phyloP scores from a whole-genome alignment of 2,888 invertebrate genomes.

The Ectemnius continuus region DNA sequence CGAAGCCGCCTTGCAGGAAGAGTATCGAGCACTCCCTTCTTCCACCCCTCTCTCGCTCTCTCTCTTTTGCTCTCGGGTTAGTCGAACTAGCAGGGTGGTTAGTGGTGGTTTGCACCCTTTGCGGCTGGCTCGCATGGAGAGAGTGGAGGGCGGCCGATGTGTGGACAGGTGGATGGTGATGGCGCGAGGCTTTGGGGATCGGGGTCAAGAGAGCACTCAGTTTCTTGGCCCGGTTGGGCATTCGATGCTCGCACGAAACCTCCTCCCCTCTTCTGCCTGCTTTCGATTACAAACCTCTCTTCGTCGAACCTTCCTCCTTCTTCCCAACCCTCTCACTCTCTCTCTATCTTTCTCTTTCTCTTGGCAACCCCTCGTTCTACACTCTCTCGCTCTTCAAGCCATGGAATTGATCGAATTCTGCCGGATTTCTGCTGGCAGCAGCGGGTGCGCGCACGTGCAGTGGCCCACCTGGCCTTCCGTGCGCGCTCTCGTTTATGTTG shows the following conservation, averaged over 20 bases:
- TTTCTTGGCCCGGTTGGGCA: conserved; percentile 43
- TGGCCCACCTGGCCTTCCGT: conserved; percentile 49
- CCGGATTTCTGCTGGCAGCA: conserved; percentile 56
- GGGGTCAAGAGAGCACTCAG: conserved; percentile 63
- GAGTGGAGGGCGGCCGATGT: not conserved
- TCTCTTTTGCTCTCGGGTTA: no score
- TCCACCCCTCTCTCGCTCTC: no score
- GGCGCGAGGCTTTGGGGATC: conserved; percentile 16
- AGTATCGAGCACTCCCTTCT: no score
- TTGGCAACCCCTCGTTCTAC: not conserved
- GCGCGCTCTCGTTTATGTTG: conserved; percentile 48
- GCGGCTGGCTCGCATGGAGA: not conserved
- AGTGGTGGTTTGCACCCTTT: not conserved
- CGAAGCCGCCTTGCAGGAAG: no score
- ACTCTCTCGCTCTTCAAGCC: not conserved
- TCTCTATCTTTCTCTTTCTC: not conserved
- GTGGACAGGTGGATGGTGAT: conserved; percentile 1
- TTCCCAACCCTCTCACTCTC: not conserved
- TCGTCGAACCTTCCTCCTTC: conserved; percentile 55
- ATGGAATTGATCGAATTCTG: conserved; percentile 61
- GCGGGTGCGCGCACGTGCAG: conserved; percentile 58
- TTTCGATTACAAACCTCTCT: conserved; percentile 50
- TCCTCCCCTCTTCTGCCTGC: conserved; percentile 11
- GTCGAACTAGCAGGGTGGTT: no score
- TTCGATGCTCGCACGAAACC: conserved; percentile 37